Evolutionary conservation across 2,113 vertebrate species (phyloP).

Genomic region (Okapia johnstoni): DNA sequence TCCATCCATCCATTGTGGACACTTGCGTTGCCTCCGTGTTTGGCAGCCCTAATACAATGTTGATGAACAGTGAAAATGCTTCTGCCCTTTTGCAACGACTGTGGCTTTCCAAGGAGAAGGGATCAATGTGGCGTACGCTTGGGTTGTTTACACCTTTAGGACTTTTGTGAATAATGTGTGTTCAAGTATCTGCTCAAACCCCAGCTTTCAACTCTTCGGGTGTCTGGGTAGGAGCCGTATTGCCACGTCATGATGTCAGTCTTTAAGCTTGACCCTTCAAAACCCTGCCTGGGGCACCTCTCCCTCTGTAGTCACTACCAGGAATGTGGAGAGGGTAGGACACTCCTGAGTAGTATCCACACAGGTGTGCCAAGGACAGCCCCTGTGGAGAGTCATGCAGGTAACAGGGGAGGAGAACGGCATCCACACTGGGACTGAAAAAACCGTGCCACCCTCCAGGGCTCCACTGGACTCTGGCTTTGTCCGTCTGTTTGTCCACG

Average conservation of each 20-base stretch:
- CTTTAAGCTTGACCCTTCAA: neutral
- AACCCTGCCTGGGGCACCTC: neutral
- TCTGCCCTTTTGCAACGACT: neutral
- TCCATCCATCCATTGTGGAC: neutral
- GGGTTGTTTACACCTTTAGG: neutral
- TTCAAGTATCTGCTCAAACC: fast-evolving
- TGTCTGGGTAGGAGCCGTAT: fast-evolving
- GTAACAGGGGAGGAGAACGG: neutral
- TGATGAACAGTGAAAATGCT: neutral
- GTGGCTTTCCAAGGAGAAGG: neutral
- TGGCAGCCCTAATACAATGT: neutral
- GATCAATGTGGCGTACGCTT: fast-evolving
- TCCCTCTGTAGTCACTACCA: fast-evolving
- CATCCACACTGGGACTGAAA: neutral
- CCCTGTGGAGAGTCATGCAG: neutral
- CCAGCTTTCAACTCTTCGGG: fast-evolving
- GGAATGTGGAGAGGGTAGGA: neutral
- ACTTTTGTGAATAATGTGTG: fast-evolving
- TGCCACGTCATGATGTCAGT: fast-evolving
- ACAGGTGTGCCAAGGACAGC: fast-evolving
- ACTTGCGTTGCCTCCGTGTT: neutral
- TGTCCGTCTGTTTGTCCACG: fast-evolving
- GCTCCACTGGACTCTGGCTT: fast-evolving
- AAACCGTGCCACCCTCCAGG: neutral
- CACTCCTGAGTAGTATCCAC: neutral